Base-by-base conservation (phyloP, 1,140 invertebrate genomes). In the Neodiprion virginianus region DNA sequence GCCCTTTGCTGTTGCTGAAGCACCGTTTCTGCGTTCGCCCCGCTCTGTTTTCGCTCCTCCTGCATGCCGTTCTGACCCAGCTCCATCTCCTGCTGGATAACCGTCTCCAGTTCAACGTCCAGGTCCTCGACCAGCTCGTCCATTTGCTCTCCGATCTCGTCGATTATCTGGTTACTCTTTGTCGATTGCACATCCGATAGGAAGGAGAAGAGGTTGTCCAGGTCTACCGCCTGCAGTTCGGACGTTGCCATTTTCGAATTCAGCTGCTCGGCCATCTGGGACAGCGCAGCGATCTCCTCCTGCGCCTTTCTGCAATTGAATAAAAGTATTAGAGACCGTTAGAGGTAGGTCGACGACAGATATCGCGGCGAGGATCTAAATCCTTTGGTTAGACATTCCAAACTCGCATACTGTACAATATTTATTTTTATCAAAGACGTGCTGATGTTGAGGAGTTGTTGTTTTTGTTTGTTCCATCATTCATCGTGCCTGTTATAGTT, bases 141-240 rank as follows among this genome's bases (percentile, higher is more conserved):
- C 94, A 97, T 96, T 81, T 93, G 92, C 79, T 94, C 92, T 7
- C 94, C 94, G 69, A 96, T 96, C 84, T 96, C 94, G n/a, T 95
- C 94, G 14, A 96, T 94, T 9, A 95, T 92, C 73, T 92, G 90
- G 76, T 91, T 89, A 9, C 86, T 86, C 65, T 89, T 88, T 67
- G 92, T 90, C 48, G 91, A 88, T 50, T 95, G 94, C 14, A 96
- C 93, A 75, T 97, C 95, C 0, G 95, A 95, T 9, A 98, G 89
- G 84, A 98, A 98, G 69, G 95, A 95, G 87, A 98, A 98, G 80
- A 98, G 90, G 88, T 97, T 96, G 85, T 98, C 97, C 70, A 98
- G 89, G 84, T 98, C 96, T 0, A 98, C 94, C 0, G 95, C 95
- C 74, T 95, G 83, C 72, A 89, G 76, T 73, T 89, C 89, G 65